phyloP scores from a whole-genome alignment of 2,797 vertebrate genomes.

The Hoplostethus atlanticus region DNA sequence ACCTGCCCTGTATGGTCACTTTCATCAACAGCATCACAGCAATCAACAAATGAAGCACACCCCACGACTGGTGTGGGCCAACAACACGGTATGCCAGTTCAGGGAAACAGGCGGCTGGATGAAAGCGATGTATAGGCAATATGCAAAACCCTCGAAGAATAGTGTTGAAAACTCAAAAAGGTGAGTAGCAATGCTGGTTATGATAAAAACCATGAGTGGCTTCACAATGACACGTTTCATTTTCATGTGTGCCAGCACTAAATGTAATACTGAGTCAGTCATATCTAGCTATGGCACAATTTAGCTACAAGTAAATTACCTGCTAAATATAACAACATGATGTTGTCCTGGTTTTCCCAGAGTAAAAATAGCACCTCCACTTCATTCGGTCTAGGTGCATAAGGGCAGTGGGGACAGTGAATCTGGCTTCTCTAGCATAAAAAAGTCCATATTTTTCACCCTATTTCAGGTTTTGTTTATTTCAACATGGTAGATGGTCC shows the following conservation, averaged over 20 bases:
- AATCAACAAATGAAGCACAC: slow-evolving; percentile 73
- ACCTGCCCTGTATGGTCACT: slow-evolving; percentile 68
- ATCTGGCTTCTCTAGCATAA: neutral
- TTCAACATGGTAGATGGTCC: neutral
- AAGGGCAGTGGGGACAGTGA: neutral
- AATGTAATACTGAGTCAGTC: slow-evolving; percentile 36
- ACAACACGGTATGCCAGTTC: slow-evolving; percentile 26
- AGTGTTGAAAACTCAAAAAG: slow-evolving; percentile 30
- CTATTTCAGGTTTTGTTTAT: neutral
- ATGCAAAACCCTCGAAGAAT: neutral
- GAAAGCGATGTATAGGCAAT: slow-evolving; percentile 5
- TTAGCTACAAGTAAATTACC: slow-evolving; percentile 63
- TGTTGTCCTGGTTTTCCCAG: slow-evolving; percentile 59
- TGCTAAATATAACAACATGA: slow-evolving; percentile 69
- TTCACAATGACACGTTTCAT: neutral
- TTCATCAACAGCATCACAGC: slow-evolving; percentile 80
- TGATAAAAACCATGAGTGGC: too few relatives aligned
- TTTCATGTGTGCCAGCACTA: slow-evolving; percentile 23
- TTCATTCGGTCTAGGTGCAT: slow-evolving; percentile 19
- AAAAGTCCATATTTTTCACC: slow-evolving; percentile 5
- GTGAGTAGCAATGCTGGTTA: slow-evolving; percentile 7
- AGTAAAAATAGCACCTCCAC: slow-evolving; percentile 50
- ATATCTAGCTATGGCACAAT: slow-evolving; percentile 56
- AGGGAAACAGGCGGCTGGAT: slow-evolving; percentile 38
- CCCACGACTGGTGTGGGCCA: slow-evolving; percentile 17